Conservation (phyloP, 2,113 vertebrate genomes). For the Talpa occidentalis region DNA sequence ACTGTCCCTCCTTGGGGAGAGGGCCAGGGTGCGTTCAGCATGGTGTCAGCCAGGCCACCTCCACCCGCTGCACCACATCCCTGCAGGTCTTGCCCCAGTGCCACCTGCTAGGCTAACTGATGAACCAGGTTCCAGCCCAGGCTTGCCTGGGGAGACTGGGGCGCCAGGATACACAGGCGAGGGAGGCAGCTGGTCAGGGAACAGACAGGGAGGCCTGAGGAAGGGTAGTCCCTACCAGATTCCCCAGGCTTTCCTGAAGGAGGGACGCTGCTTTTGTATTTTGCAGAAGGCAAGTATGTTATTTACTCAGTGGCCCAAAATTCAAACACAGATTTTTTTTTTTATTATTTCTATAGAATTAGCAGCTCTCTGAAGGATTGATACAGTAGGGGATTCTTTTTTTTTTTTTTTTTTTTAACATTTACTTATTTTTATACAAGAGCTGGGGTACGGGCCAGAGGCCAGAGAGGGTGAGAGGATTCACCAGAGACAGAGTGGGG, state of each 20-base stretch:
- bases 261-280: background rate
- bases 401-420: too few relatives aligned
- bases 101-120: background rate
- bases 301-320: background rate
- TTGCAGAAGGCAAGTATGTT: background rate
- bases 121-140: background rate
- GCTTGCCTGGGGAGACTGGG: background rate
- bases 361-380: too few relatives aligned
- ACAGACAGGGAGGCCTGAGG: background rate
- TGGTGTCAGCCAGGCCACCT: rapidly evolving
- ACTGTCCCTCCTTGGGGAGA: background rate
- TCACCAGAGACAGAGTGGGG: too few relatives aligned
- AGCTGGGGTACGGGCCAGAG: too few relatives aligned
- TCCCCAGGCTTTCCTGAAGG: background rate
- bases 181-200: background rate
- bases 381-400: too few relatives aligned
- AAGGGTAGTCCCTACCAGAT: background rate
- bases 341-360: too few relatives aligned
- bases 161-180: background rate
- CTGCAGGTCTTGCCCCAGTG: background rate
- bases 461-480: too few relatives aligned
- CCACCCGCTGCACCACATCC: too few relatives aligned
- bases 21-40: background rate
- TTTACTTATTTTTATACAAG: too few relatives aligned
- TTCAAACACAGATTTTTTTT: background rate